Conservation (phyloP, 2,113 vertebrate species). For the Jacana jacana region DNA sequence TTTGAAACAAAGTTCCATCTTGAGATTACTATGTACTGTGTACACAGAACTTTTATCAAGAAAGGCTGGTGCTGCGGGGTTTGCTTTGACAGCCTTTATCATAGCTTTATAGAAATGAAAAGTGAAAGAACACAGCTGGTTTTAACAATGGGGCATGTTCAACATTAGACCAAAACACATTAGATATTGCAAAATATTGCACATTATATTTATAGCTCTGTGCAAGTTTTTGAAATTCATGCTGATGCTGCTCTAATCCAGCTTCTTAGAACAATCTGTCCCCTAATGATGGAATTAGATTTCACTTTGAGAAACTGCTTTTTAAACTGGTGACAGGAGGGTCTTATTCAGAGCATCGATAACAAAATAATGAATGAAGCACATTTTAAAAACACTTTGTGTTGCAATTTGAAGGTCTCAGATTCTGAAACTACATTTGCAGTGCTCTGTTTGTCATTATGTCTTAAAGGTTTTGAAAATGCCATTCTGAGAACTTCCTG, state of each 20-base stretch:
- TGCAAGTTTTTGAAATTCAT: conserved; percentile 80
- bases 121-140: conserved; percentile 85
- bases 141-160: conserved; percentile 81
- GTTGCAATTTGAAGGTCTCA: conserved; percentile 25
- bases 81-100: conserved; percentile 86
- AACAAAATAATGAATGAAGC: conserved; percentile 6
- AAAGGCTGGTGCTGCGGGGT: conserved; percentile 75
- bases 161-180: conserved; percentile 84
- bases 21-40: conserved; percentile 82
- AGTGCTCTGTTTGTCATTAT: neutral
- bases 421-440: neutral
- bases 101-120: conserved; percentile 81
- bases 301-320: conserved; percentile 54
- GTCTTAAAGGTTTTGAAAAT: neutral
- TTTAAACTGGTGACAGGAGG: conserved; percentile 51
- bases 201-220: conserved; percentile 81
- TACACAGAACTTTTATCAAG: conserved; percentile 83
- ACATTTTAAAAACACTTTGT: neutral
- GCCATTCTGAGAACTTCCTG: neutral
- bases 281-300: conserved; percentile 75
- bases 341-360: conserved; percentile 25
- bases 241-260: conserved; percentile 75
- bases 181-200: conserved; percentile 86
- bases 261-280: conserved; percentile 76
- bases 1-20: conserved; percentile 86